A percentile compares a stretch with the other conserved stretches of the same genome.
Evolutionary conservation across 2,797 vertebrate species (phyloP).

Genomic region (Hozukius guyotensis): DNA sequence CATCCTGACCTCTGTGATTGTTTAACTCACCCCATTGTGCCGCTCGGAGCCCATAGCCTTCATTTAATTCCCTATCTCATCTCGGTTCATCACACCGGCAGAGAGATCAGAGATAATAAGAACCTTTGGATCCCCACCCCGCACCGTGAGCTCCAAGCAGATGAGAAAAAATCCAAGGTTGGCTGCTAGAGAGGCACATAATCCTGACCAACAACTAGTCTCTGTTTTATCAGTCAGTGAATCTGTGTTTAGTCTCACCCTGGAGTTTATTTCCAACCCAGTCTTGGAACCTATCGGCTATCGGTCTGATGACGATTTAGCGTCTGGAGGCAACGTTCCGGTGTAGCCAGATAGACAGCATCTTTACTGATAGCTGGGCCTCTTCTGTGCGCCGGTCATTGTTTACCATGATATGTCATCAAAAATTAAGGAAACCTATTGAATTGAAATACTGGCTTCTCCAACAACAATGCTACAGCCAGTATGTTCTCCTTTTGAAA

Average conservation of each 20-base stretch:
- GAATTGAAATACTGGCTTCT: too few relatives aligned
- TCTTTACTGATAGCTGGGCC: too few relatives aligned
- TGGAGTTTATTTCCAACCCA: neutral
- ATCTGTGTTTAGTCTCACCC: neutral
- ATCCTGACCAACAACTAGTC: neutral
- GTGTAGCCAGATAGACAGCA: neutral
- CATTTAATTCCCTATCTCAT: constrained; percentile 28
- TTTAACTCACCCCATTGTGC: constrained; percentile 19
- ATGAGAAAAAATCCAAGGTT: constrained; percentile 16
- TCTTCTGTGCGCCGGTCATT: neutral
- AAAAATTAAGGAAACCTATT: too few relatives aligned
- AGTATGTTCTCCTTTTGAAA: too few relatives aligned
- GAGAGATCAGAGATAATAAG: constrained; percentile 23
- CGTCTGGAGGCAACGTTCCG: neutral
- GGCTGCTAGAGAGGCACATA: neutral
- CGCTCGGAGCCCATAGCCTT: neutral
- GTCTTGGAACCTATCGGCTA: neutral
- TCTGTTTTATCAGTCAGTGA: neutral
- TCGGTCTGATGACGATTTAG: neutral
- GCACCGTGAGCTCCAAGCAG: neutral
- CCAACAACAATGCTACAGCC: too few relatives aligned
- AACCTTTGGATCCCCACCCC: constrained; percentile 6
- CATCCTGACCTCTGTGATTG: constrained; percentile 37
- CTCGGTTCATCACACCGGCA: constrained; percentile 18
- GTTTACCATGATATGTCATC: too few relatives aligned